Conservation (phyloP, 2,113 vertebrate species). For the Anolis carolinensis region DNA sequence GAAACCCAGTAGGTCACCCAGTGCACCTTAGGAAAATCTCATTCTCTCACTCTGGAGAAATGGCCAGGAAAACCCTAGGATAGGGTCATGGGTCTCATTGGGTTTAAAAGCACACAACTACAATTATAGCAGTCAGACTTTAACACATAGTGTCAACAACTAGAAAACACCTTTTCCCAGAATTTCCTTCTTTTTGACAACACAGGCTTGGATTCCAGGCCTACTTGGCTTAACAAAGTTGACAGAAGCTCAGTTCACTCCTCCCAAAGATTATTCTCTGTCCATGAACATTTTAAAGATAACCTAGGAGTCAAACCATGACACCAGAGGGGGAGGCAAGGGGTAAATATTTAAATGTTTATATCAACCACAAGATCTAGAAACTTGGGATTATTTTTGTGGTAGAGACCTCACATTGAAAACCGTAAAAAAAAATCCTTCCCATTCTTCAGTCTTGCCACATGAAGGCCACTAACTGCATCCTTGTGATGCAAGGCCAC, state of each 20-base stretch:
- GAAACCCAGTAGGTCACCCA: too few relatives aligned
- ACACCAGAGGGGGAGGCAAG: not conserved
- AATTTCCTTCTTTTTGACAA: not conserved
- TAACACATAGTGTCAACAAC: not conserved
- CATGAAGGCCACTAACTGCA: not conserved
- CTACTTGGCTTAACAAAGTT: not conserved
- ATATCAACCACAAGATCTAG: constrained; percentile 2
- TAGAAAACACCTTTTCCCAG: not conserved
- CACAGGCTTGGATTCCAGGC: too few relatives aligned
- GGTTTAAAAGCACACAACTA: too few relatives aligned
- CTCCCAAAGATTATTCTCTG: too few relatives aligned
- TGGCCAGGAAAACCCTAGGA: too few relatives aligned
- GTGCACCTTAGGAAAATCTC: too few relatives aligned
- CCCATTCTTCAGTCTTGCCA: not conserved
- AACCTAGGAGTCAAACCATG: not conserved
- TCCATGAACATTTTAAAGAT: not conserved
- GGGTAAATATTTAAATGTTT: not conserved
- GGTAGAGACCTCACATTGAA: not conserved
- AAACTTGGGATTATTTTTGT: not conserved
- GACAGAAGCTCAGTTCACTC: not conserved
- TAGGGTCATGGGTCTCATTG: too few relatives aligned
- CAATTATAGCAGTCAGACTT: not conserved
- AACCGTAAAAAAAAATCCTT: not conserved
- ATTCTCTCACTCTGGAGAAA: too few relatives aligned
- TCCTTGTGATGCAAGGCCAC: not conserved